Percentiles rank a stretch among this genome's conserved stretches.
These are phyloP conservation scores for Hypanus sabinus DNA, from an alignment of 2,113 vertebrate genomes.

Conservation along the genomic window DNA sequence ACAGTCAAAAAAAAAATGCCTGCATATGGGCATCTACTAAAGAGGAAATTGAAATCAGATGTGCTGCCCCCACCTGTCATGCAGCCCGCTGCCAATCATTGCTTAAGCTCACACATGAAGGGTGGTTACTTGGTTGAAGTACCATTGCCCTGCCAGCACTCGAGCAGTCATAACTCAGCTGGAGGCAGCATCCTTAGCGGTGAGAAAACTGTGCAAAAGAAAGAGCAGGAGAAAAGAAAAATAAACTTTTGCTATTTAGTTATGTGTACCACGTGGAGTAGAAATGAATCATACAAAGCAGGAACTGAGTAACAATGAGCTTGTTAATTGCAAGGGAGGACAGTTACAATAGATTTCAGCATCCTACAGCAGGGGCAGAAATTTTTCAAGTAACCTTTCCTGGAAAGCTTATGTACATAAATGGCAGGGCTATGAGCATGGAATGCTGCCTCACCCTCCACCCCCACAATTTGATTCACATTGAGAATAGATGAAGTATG, in stretches of 20 bases:
- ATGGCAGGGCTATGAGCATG: neutral
- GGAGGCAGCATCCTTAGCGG: neutral
- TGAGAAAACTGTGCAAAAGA: neutral
- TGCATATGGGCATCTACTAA: neutral
- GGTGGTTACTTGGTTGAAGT: neutral
- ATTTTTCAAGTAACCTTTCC: neutral
- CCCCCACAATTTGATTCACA: neutral
- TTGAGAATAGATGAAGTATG: neutral
- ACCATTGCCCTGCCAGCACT: neutral
- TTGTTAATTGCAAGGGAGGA: neutral
- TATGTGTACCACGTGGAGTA: neutral
- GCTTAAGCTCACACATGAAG: neutral
- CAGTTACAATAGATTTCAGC: neutral
- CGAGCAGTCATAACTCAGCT: conserved; percentile 7
- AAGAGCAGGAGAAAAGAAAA: neutral
- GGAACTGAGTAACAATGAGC: neutral
- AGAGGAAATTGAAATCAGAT: neutral
- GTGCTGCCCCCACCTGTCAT: neutral
- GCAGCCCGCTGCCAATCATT: neutral
- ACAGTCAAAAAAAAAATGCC: neutral
- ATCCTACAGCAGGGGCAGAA: neutral
- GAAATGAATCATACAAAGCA: neutral
- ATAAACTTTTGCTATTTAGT: conserved; percentile 17
- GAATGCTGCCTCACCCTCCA: neutral
- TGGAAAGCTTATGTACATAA: neutral